A percentile compares a stretch with the other conserved stretches of the same genome.
These are phyloP conservation scores for Parapristionchus giblindavisi DNA, from an alignment of 2,888 invertebrate species.

Conservation along the genomic window DNA sequence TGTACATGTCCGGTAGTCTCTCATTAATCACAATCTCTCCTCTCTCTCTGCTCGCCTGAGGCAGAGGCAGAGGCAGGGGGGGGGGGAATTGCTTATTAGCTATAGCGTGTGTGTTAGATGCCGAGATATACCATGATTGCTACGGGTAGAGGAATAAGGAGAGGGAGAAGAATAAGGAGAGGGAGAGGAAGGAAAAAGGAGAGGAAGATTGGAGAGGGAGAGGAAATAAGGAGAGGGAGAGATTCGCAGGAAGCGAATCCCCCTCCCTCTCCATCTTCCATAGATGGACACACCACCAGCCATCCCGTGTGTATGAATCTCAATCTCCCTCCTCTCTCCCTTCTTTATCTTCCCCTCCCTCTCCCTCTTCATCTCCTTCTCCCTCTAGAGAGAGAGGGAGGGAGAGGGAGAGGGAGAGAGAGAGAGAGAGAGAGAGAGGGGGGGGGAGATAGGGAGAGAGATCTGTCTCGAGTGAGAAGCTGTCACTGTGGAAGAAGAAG, in stretches of 20 bases:
- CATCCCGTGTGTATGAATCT: too few relatives aligned
- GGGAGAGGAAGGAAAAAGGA: constrained; percentile 2
- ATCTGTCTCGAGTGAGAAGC: background rate
- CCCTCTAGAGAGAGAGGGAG: background rate
- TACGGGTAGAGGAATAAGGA: background rate
- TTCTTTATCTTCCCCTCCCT: background rate
- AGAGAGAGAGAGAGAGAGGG: background rate
- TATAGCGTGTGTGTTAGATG: too few relatives aligned
- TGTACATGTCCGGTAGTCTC: background rate
- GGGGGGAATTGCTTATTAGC: too few relatives aligned
- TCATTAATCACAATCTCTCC: background rate
- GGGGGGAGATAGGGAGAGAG: constrained; percentile 2
- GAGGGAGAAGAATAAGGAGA: background rate
- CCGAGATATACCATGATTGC: too few relatives aligned
- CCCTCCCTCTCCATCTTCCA: too few relatives aligned
- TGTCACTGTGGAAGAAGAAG: background rate
- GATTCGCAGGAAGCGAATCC: too few relatives aligned
- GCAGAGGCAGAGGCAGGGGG: too few relatives aligned
- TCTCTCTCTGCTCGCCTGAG: background rate
- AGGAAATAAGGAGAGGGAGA: background rate
- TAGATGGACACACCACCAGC: too few relatives aligned
- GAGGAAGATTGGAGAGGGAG: constrained; percentile 5
- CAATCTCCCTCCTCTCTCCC: too few relatives aligned
- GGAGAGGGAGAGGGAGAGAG: background rate
- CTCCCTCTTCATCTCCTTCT: background rate